Conservation (phyloP, 1,140 invertebrate genomes). For the Hydropsyche tenuis region DNA sequence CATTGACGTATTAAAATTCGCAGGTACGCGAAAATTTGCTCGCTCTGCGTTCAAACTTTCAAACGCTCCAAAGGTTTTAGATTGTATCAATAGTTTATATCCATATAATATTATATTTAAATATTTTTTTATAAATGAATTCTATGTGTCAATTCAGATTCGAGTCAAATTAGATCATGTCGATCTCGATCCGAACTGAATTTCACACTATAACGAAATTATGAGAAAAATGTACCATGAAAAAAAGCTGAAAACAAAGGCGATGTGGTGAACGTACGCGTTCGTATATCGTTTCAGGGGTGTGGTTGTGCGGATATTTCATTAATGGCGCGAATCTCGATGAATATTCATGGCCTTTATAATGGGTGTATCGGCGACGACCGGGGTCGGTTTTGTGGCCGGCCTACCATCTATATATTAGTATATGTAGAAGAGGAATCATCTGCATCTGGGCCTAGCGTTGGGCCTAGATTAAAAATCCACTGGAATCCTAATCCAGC, state of each 20-base stretch:
- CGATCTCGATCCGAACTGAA: too few relatives aligned
- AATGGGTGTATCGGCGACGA: slow-evolving; percentile 26
- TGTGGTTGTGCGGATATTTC: slow-evolving; percentile 31
- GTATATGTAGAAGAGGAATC: neutral
- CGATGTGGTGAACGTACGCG: too few relatives aligned
- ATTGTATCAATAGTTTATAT: too few relatives aligned
- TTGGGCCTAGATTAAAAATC: slow-evolving; percentile 2
- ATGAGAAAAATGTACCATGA: too few relatives aligned
- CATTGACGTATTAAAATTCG: slow-evolving; percentile 17
- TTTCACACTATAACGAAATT: too few relatives aligned
- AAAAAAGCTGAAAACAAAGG: too few relatives aligned
- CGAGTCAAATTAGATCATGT: too few relatives aligned
- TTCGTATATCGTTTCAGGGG: neutral
- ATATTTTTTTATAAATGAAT: too few relatives aligned
- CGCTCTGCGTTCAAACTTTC: neutral
- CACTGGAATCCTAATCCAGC: neutral
- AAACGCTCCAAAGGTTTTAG: too few relatives aligned
- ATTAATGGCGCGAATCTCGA: slow-evolving; percentile 35
- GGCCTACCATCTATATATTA: too few relatives aligned
- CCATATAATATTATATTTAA: too few relatives aligned
- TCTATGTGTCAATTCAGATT: too few relatives aligned
- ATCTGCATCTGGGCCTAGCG: neutral
- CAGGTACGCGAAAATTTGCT: slow-evolving; percentile 6
- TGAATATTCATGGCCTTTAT: slow-evolving; percentile 45
- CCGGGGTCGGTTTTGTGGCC: neutral